phyloP scores from a whole-genome alignment of 2,888 invertebrate species.

The Oscheius sp. region DNA sequence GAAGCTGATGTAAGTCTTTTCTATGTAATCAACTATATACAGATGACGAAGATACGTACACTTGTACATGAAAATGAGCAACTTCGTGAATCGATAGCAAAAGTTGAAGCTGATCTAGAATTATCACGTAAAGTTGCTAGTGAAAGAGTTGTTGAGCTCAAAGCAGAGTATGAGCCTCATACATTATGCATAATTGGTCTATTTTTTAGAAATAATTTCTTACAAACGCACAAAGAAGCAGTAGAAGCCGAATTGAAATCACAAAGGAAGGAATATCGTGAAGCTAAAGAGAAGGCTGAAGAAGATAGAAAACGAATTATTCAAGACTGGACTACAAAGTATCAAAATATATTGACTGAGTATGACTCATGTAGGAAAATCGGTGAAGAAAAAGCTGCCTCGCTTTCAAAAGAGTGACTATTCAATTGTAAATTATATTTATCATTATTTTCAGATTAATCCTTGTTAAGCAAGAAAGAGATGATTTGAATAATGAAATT shows the following conservation, averaged over 20 bases:
- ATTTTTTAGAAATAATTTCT: not conserved
- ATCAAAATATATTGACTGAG: not conserved
- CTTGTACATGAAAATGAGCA: conserved; percentile 37
- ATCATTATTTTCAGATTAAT: not conserved
- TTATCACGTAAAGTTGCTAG: not conserved
- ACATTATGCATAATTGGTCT: not conserved
- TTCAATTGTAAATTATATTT: not conserved
- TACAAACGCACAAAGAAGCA: conserved; percentile 1
- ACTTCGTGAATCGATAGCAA: conserved; percentile 19
- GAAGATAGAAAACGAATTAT: not conserved
- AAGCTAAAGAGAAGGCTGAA: not conserved
- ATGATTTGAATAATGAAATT: conserved; percentile 34
- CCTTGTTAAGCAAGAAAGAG: conserved; percentile 30
- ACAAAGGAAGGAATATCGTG: not conserved
- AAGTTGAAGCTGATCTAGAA: conserved; percentile 12
- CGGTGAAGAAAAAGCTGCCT: not conserved
- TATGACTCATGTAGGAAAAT: not conserved
- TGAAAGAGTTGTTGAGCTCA: not conserved
- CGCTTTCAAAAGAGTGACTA: conserved; percentile 5
- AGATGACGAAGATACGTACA: conserved; percentile 35
- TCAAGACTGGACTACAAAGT: conserved; percentile 7
- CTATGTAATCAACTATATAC: not conserved
- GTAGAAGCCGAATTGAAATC: conserved; percentile 2
- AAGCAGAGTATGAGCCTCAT: conserved; percentile 23
- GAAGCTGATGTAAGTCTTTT: conserved; percentile 29